A percentile compares a stretch with the other conserved stretches of the same genome.
Evolutionary conservation across 2,797 vertebrate species (phyloP).

Genomic region (Champsocephalus gunnari): DNA sequence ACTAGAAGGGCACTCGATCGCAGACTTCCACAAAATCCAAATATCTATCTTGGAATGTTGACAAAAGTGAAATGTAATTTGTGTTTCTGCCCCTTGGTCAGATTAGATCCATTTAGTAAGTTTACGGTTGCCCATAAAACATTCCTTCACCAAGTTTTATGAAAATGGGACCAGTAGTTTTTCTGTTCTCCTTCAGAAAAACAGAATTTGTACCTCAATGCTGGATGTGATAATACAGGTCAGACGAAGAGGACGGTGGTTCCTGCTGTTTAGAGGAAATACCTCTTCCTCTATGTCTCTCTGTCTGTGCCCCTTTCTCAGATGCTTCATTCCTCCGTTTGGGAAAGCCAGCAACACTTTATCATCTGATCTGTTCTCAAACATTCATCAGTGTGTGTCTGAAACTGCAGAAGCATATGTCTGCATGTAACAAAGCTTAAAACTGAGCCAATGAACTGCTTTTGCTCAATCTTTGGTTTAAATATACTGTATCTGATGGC

Average conservation of each 20-base stretch:
- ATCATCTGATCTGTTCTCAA: constrained; percentile 47
- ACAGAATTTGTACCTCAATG: too few species aligned
- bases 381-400: constrained; percentile 25
- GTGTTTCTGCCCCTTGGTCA: too few species aligned
- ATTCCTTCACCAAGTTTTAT: too few species aligned
- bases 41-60: too few species aligned
- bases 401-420: constrained; percentile 10
- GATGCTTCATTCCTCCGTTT: constrained; percentile 44
- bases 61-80: too few species aligned
- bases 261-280: constrained; percentile 38
- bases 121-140: too few species aligned
- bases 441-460: constrained; percentile 11
- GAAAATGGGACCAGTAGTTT: too few species aligned
- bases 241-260: constrained; percentile 14
- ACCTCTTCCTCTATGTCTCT: background rate
- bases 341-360: constrained; percentile 42
- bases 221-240: background rate
- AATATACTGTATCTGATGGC: background rate
- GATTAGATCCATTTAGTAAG: too few species aligned
- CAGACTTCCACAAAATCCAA: too few species aligned
- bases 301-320: constrained; percentile 29
- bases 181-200: too few species aligned
- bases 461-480: background rate
- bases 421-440: background rate
- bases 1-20: too few species aligned